Base-by-base conservation (phyloP, 53 echinoderm and acorn worm genomes). In the Arbacia lixula region DNA sequence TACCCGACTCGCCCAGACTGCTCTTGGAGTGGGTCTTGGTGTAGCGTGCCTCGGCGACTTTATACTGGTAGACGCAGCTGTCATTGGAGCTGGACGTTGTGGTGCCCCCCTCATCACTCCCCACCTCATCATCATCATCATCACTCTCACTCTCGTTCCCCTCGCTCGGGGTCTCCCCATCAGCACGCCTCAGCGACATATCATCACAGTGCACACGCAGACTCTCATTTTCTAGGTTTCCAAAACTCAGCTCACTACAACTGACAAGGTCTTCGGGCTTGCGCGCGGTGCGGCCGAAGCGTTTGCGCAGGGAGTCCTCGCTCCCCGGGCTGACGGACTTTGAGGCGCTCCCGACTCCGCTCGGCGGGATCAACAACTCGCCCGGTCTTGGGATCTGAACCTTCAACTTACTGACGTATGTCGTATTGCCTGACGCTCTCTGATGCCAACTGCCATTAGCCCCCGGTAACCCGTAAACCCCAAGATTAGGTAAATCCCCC, bases 11-110 rank as follows among this genome's bases (percentile, higher is more conserved):
- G 12, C 79, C 79, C 4, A 79, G 79, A 26, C 84, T 57, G 80
- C 78, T 84, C 72, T 91, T 87, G 11, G 85, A 68, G 41, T 85
- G 31, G 12, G 77, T 80, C 21, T 85, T 77, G 61, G 84, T 83
- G 60, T 66, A 76, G 8, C 90, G 63, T 25, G 91, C 93, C 24
- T 91, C 96, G 41, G 91, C 87, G 14, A 96, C 89, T 62, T 93
- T 89, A 71, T 96, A 96, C 87, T 96, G 96, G 86, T 96, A 96
- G 32, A 96, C 87, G 67, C 89, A 89, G 56, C 91, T 89, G 60
- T 93, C 91, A 52, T 91, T 91, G 16, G 96, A 89, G 66, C 91
- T 89, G 39, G 93, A 76, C n/a, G 85, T 89, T 21, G 92, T 86
- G n/a, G n/a, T n/a, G n/a, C n/a, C n/a, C 53, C 85, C 88, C 1